Evolutionary conservation across 2,797 vertebrate genomes (phyloP).

Genomic region (Dendrocincla tyrannina): DNA sequence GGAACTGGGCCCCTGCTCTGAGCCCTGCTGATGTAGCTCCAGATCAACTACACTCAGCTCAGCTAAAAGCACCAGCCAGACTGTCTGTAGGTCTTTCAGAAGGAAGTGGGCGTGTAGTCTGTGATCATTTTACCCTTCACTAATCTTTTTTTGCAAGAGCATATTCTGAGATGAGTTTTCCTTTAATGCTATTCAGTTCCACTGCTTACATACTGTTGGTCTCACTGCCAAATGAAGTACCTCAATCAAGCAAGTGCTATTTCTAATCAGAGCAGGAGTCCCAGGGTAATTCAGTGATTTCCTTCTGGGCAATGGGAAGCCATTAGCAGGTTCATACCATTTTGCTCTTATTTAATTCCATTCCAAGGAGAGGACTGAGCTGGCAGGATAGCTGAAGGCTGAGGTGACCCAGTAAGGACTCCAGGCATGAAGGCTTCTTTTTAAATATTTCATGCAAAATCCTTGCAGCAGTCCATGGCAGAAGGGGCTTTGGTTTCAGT

Average conservation of each 20-base stretch:
- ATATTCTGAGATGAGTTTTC: neutral
- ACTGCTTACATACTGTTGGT: neutral
- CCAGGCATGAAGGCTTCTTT: constrained; percentile 20
- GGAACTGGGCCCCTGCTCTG: neutral
- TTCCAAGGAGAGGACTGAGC: constrained; percentile 28
- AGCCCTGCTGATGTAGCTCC: neutral
- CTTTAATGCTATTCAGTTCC: neutral
- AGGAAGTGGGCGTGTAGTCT: neutral
- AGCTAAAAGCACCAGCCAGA: neutral
- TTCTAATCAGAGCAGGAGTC: constrained; percentile 12
- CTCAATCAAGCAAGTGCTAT: neutral
- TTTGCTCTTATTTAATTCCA: constrained; percentile 53
- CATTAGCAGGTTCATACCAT: constrained; percentile 14
- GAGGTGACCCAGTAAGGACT: constrained; percentile 44
- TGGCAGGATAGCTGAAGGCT: constrained; percentile 5
- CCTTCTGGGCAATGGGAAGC: neutral
- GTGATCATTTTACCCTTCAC: neutral
- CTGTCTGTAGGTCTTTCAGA: neutral
- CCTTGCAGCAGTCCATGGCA: neutral
- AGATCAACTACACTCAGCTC: neutral
- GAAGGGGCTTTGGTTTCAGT: constrained; percentile 26
- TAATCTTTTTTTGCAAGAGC: neutral
- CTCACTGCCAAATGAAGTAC: neutral
- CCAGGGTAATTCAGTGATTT: constrained; percentile 11
- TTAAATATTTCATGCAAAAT: constrained; percentile 52